Conservation (phyloP, 30 jellyfish, hydroid and myxozoan genomes). For the Hydractinia echinata region DNA sequence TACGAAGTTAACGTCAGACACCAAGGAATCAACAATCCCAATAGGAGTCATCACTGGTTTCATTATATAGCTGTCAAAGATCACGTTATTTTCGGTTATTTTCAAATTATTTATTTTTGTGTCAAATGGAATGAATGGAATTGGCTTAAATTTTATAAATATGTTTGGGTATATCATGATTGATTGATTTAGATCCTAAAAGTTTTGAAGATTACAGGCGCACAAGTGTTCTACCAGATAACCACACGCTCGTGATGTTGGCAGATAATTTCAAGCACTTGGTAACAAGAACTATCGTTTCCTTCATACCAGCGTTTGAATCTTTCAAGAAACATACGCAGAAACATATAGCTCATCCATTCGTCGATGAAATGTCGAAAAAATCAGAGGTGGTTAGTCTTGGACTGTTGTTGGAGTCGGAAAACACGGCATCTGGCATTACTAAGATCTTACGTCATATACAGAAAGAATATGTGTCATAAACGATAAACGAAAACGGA, state of each 20-base stretch:
- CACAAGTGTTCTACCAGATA: not conserved
- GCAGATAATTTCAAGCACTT: not conserved
- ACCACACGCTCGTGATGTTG: not conserved
- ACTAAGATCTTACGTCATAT: not conserved
- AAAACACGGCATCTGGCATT: not conserved
- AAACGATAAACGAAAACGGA: not conserved
- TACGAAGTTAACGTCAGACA: too few species aligned
- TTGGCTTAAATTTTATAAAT: too few species aligned
- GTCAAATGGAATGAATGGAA: too few species aligned
- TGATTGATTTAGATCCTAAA: not conserved
- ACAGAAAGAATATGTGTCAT: not conserved
- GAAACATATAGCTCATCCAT: too few species aligned
- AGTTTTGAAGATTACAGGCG: not conserved
- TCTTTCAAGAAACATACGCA: too few species aligned
- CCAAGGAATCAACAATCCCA: too few species aligned
- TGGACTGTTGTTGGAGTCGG: too few species aligned
- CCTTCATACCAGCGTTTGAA: not conserved
- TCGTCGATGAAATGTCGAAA: not conserved
- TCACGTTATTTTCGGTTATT: too few species aligned
- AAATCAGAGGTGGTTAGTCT: not conserved
- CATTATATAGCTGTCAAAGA: too few species aligned
- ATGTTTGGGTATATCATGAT: too few species aligned
- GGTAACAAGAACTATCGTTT: not conserved
- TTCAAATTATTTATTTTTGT: too few species aligned
- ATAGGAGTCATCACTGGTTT: too few species aligned